Evolutionary conservation across 2,797 vertebrate species (phyloP).

Genomic region (Aratinga solstitialis): DNA sequence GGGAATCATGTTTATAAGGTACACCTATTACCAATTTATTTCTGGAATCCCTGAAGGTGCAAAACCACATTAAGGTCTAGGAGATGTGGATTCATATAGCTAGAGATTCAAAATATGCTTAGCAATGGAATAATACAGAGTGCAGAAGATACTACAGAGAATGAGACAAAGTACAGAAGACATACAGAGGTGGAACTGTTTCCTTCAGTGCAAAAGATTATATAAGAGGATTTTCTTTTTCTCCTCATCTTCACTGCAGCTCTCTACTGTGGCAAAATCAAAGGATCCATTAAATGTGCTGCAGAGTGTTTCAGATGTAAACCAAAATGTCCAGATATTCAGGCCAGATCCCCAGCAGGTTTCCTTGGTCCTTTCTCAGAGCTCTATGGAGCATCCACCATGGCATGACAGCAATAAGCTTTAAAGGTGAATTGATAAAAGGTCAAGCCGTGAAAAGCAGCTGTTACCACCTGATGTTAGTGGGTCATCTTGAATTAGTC

Average conservation of each 20-base stretch:
- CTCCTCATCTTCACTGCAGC: neutral
- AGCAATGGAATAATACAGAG: neutral
- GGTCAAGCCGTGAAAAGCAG: neutral
- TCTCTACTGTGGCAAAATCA: neutral
- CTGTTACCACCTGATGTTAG: neutral
- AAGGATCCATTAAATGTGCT: neutral
- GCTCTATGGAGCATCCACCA: neutral
- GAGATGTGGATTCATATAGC: neutral
- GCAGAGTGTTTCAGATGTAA: neutral
- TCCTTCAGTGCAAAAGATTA: neutral
- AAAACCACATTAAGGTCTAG: neutral
- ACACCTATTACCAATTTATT: neutral
- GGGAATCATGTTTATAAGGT: neutral
- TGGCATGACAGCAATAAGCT: neutral
- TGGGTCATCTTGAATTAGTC: neutral
- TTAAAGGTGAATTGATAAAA: neutral
- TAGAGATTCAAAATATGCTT: neutral
- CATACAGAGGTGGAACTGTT: neutral
- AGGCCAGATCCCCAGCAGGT: neutral
- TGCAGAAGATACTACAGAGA: neutral
- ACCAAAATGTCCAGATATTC: neutral
- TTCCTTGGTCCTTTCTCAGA: neutral
- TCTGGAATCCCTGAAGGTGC: neutral
- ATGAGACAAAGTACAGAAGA: neutral
- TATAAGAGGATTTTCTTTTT: neutral